Evolutionary conservation across 1,140 invertebrate genomes (phyloP), one percentile per base, ranked within the genome.

Genomic region (Ooceraea biroi): DNA sequence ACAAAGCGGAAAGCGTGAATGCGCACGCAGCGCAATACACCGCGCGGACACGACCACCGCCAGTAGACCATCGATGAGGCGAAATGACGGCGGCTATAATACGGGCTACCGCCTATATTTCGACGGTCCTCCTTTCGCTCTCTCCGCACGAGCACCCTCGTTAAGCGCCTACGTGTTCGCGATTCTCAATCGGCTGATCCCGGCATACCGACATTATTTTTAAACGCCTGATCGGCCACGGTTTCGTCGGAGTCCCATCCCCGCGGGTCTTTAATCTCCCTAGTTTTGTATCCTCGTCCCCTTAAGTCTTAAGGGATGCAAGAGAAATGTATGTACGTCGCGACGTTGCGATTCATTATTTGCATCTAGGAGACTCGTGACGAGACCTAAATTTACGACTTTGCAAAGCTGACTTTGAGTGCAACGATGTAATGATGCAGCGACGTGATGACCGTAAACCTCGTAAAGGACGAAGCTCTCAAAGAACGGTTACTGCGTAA

Each of bases 91-190:
- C 22, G 50, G 52, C 46, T 44, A 27, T 85, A 85, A 77, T 74
- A 85, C 71, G 50, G 14, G 50, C 25, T 19, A 46, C 60, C 83
- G 63, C 69, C 63, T 82, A 76, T 82, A 83, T 83, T 85, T 73
- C 60, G 73, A 48, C 41, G 30, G 5, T 46, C 58, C 87, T 88
- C 69, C 71, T 86, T 86, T 88, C 65, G 68, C 78, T 88, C 84
- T 76, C 61, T 85, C 73, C 82, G 85, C 88, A 89, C 87, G 89
- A 89, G 87, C 84, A 88, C 83, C 77, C 90, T 91, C 89, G 90
- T 91, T 90, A 92, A 92, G 89, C 90, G 86, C 22, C 87, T 90
- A 91, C 90, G 90, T 91, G 90, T 90, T 78, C 86, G 78, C 46
- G 82, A 86, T 89, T 78, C 88, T 58, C 84, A 88, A 91, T 91